Base-by-base conservation (phyloP, 2,797 vertebrate species). In the Salarias fasciatus region DNA sequence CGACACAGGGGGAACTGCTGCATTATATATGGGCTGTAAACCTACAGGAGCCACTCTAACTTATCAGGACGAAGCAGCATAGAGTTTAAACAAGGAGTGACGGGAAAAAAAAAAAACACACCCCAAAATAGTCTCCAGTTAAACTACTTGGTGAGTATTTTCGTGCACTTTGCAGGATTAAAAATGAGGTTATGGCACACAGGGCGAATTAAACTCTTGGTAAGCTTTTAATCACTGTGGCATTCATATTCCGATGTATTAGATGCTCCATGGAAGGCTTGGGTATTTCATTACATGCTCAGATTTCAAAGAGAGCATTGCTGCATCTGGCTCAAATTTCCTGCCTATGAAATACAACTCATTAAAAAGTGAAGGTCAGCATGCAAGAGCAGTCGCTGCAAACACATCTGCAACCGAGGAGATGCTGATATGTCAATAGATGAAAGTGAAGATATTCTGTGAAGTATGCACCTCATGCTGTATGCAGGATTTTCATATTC, bases 201-300 rank as follows among this genome's bases (percentile, higher is more conserved):
- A 66, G 72, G 33, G 73, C 42, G 31, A 88, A 86, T 84, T 88
- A 66, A 88, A 86, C 44, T 72, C 58, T 8, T 1, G 30, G 50
- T 89, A 85, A 87, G 72, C 85, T 75, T 41, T 70, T 89, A 86
- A 90, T 88, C 86, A 73, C 73, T 6, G 43, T 55, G 73, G 69
- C 78, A 72, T 82, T 89, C 75, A 61, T 13, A 82, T 79, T 57
- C 68, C 68, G 53, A 69, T 65, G 6, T 56, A 63, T 64, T 38
- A 57, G 9, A 63, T 0, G 11, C 56, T 42, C 31, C 41, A 53
- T 29, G 40, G 64, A 62, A 53, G 63, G 55, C 45, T 58, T 40
- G 63, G 47, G 41, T 65, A 13, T 35, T 35, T 35, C 69, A 72
- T 64, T 69, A 44, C 57, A 47, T 0, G 1, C 29, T 58, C 48